These are phyloP conservation scores for Lysiphlebus fabarum DNA, from an alignment of 1,140 invertebrate genomes.

Conservation along the genomic window DNA sequence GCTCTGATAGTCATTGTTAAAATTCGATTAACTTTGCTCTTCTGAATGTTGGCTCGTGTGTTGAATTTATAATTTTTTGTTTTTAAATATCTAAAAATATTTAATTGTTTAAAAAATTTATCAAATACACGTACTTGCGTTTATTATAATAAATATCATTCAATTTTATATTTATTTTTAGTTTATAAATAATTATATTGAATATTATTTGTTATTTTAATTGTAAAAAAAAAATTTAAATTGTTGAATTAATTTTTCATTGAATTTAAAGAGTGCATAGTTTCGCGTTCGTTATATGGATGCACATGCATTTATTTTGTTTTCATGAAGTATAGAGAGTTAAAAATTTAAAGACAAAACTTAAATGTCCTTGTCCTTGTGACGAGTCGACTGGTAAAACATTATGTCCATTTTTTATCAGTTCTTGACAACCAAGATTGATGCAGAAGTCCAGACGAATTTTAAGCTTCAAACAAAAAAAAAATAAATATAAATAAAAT, in stretches of 20 bases:
- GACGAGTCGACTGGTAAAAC: constrained; percentile 35
- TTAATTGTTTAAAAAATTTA: too few species aligned
- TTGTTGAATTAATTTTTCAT: constrained; percentile 30
- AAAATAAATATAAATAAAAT: constrained; percentile 7
- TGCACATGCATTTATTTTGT: neutral
- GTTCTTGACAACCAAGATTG: constrained; percentile 40
- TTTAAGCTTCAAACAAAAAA: constrained; percentile 26
- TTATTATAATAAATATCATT: neutral
- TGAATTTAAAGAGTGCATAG: too few species aligned
- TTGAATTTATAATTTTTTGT: too few species aligned
- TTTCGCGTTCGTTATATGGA: constrained; percentile 30
- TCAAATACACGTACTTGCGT: too few species aligned
- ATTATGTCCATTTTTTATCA: constrained; percentile 42
- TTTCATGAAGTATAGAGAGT: too few species aligned
- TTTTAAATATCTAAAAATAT: too few species aligned
- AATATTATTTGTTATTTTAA: neutral
- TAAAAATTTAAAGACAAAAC: too few species aligned
- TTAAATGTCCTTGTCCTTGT: too few species aligned
- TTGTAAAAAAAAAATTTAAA: constrained; percentile 18
- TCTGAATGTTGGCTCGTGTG: too few species aligned
- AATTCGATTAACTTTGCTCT: constrained; percentile 6
- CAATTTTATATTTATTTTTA: neutral
- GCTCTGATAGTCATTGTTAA: constrained; percentile 10
- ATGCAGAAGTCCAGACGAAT: constrained; percentile 40
- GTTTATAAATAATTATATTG: constrained; percentile 15